These are phyloP conservation scores for Apodemia zela DNA, from an alignment of 2,888 invertebrate species.

Conservation along the genomic window DNA sequence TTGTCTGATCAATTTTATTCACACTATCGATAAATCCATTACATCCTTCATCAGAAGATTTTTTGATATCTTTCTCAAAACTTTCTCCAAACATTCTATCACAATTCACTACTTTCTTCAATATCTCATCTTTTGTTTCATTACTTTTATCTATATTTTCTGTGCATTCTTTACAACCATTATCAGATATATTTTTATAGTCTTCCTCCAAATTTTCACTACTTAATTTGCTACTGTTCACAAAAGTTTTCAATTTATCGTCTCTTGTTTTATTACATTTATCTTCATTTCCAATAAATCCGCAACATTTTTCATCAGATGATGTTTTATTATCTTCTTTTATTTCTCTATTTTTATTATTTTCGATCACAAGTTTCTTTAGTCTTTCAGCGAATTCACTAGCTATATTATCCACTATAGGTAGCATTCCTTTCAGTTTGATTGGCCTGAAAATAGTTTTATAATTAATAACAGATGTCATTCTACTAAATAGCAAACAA, in stretches of 20 bases:
- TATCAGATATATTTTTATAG: background rate
- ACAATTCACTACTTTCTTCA: background rate
- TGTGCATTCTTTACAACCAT: background rate
- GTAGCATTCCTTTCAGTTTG: conserved; percentile 69
- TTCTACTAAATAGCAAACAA: too few relatives aligned
- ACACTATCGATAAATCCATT: too few relatives aligned
- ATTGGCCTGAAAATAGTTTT: conserved; percentile 55
- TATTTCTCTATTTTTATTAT: conserved; percentile 26
- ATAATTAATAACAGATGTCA: background rate
- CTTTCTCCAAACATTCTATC: too few relatives aligned
- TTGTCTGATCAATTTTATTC: too few relatives aligned
- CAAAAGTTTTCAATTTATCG: conserved; percentile 34
- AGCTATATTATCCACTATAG: conserved; percentile 63
- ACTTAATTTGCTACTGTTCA: conserved; percentile 34
- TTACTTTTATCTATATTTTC: background rate
- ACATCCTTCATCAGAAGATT: too few relatives aligned
- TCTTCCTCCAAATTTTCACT: background rate
- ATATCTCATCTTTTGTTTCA: background rate
- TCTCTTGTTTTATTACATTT: conserved; percentile 18
- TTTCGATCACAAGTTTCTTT: conserved; percentile 40
- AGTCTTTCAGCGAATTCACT: conserved; percentile 55
- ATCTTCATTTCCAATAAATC: conserved; percentile 9
- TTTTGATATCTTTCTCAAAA: too few relatives aligned
- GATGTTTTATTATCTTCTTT: conserved; percentile 19
- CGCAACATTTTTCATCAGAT: conserved; percentile 3